Evolutionary conservation across 2,113 vertebrate genomes (phyloP).

Genomic region (Triplophysa tibetana): DNA sequence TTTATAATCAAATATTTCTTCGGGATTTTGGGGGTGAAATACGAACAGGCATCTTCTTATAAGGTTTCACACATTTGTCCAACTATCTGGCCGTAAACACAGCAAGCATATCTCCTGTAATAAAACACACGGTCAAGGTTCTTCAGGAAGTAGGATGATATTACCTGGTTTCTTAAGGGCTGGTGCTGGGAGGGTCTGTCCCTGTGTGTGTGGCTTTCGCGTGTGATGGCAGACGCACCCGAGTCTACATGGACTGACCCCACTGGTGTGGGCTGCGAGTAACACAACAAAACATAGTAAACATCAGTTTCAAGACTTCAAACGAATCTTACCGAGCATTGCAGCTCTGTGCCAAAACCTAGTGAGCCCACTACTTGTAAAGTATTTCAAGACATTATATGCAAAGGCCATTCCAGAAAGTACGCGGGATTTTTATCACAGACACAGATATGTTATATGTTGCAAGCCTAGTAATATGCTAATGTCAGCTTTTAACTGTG

Average conservation of each 20-base stretch:
- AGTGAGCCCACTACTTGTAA: not conserved
- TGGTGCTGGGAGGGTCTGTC: conserved; percentile 89
- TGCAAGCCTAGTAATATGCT: too few species aligned
- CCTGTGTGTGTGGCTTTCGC: conserved; percentile 89
- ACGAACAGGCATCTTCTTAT: not conserved
- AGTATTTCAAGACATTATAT: not conserved
- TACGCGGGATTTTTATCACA: too few species aligned
- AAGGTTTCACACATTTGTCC: not conserved
- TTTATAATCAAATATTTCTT: too few species aligned
- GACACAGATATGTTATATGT: too few species aligned
- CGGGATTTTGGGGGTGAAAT: too few species aligned
- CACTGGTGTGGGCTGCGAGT: conserved; percentile 88
- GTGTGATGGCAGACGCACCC: conserved; percentile 86
- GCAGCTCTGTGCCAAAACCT: not conserved
- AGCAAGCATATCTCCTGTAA: not conserved
- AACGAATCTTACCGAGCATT: not conserved
- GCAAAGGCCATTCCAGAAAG: too few species aligned
- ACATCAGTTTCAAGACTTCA: not conserved
- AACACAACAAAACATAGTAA: conserved; percentile 55
- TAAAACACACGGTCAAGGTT: not conserved
- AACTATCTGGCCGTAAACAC: not conserved
- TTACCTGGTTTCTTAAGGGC: conserved; percentile 92
- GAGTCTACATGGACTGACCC: conserved; percentile 94
- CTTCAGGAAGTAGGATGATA: not conserved
- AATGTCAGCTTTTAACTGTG: too few species aligned